Base-by-base conservation (phyloP, 2,888 invertebrate species). In the Galeopsomyia nigrocyanea region DNA sequence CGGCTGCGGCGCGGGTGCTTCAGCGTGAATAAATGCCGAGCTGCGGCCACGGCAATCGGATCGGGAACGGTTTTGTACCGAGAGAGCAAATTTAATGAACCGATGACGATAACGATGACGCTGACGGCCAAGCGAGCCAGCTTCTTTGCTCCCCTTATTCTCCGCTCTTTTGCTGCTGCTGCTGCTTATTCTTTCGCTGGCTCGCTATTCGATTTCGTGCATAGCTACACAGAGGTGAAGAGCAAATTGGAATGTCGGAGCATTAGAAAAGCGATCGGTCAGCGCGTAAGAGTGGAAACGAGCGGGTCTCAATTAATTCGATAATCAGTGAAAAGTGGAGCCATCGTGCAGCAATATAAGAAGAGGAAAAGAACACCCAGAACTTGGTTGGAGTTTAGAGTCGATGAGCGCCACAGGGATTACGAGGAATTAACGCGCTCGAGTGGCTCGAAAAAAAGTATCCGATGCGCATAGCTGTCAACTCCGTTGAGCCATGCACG, bases 81-180 rank as follows among this genome's bases (percentile, higher is more conserved):
- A 73, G 62, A 73, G 69, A 26, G 69, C 69, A 70, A 70, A 73
- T 69, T 73, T 73, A 69, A 69, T 66, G 73, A 73, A 70, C 69
- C 73, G 69, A 66, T 62, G 69, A 69, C 69, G 73, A 73, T 69
- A 69, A 73, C 69, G 69, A 73, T 67, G 69, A 68, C 68, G 65
- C 65, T 68, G 68, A 69, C 72, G 68, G 57, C 67, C 57, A 9
- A 26, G 61, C 67, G n/a, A 57, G 47, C 63, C 56, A 46, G 49
- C 31, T 58, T 56, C 55, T 56, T 56, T 75, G 71, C 72, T 68
- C 68, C 57, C 50, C 39, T 51, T 56, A 13, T 55, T 66, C 50
- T 17, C 53, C 47, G n/a, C 0, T 26, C 49, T 61, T 21, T 46
- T 53, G 21, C 39, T 69, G 10, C 17, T 60, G 19, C 21, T 63